Evolutionary conservation across 2,113 vertebrate species (phyloP), one percentile per base, ranked within the genome.

Genomic region (Illadopsis cleaveri): DNA sequence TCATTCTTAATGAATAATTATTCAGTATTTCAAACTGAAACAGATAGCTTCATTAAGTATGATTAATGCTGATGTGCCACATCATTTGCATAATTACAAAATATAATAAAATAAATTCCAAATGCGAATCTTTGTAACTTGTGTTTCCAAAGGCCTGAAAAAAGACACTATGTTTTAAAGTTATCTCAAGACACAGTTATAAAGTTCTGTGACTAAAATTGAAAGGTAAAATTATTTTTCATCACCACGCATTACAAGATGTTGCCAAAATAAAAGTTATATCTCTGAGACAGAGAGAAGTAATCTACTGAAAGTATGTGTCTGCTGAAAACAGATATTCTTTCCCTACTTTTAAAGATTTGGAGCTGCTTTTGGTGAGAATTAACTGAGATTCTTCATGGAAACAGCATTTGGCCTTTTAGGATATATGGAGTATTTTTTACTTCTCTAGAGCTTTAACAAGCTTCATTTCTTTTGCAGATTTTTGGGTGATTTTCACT

Each of bases 51-150:
- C 91, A 92, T 96, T 96, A 92, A 96, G 90, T 90, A 40, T 97
- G 96, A 98, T 97, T 97, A 97, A 97, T 95, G 88, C 92, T 96
- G 93, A 97, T 96, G 91, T 82, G 89, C 61, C 90, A 77, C 80
- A 70, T 94, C 71, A 97, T 98, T 97, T 98, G 64, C 92, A 97
- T 98, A 97, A 97, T 97, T 97, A 92, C 31, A 91, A 95, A 96
- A 84, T 97, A 96, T 93, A 96, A 91, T 87, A 95, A 97, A 97
- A 97, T 96, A 62, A 79, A 96, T 96, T 80, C 78, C 61, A 94
- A 95, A 94, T 90, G 64, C 0, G 11, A 92, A 93, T 82, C 53
- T 96, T 86, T 90, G 89, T 86, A 50, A 89, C 47, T 86, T 42
- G 16, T 83, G 47, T 70, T 86, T 94, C 79, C 47, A 77, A 77